Percentiles rank a stretch among this genome's conserved stretches.
Conservation (phyloP, 2,797 vertebrate species). For the Squalus acanthias region DNA sequence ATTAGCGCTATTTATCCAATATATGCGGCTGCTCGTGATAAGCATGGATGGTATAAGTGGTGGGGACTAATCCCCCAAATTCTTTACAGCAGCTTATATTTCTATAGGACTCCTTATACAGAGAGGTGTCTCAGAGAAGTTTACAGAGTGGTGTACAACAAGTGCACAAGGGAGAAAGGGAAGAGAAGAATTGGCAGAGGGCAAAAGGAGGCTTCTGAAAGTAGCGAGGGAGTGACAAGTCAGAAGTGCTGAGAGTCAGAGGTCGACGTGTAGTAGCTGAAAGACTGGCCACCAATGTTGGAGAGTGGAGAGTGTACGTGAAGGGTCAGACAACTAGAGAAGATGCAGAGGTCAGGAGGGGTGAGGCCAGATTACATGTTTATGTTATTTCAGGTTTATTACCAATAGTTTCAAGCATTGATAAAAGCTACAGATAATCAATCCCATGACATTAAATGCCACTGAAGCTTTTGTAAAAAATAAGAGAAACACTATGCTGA, state of each 20-base stretch:
- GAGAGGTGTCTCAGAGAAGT: too few relatives aligned
- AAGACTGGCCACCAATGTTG: neutral
- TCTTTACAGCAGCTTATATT: too few relatives aligned
- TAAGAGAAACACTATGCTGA: neutral
- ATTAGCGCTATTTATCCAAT: too few relatives aligned
- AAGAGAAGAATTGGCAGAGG: neutral
- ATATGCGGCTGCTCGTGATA: too few relatives aligned
- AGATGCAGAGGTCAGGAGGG: neutral
- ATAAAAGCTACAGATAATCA: neutral
- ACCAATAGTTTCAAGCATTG: neutral
- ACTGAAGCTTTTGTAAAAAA: neutral
- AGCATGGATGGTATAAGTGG: too few relatives aligned
- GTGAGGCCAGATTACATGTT: neutral
- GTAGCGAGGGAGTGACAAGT: too few relatives aligned
- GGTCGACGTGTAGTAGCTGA: neutral
- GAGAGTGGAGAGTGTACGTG: neutral
- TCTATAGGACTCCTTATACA: too few relatives aligned
- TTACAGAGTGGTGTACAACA: too few relatives aligned
- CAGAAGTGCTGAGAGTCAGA: too few relatives aligned
- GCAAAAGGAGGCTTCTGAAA: neutral
- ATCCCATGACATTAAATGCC: neutral
- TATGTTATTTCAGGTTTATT: neutral
- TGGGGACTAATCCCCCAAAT: too few relatives aligned
- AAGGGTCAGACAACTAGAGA: neutral
- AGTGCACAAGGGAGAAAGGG: neutral